Base-by-base conservation (phyloP, 1,140 invertebrate species). In the Euura lappo region DNA sequence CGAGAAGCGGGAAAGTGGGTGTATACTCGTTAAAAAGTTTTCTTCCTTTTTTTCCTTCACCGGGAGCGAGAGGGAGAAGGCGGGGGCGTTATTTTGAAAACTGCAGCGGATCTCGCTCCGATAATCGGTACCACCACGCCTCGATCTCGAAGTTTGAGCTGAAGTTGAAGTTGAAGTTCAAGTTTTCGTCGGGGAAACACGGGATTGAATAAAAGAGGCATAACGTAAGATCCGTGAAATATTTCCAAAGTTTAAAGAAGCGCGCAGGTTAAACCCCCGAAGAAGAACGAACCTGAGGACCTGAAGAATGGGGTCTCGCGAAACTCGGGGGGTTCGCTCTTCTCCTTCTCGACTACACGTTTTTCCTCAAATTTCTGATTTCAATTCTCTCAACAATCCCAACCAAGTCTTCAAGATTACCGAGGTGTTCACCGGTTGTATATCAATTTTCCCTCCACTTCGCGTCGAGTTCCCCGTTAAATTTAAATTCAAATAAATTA, bases 401-500 rank as follows among this genome's bases (percentile, higher is more conserved):
- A 10, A 10, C 8, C 60, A 64, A 10, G 28, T 28, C 28, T 28
- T 28, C 28, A 28, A 28, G 28, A 28, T 28, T 28, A 28, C 28
- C 28, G 28, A 28, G 28, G 28, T 28, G 28, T 28, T 28, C 28
- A 28, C 28, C 28, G 28, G 28, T 28, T 28, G 28, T 28, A 44
- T 68, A 68, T 68, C 66, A 68, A 68, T 68, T 68, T 60, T 60
- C 3, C 51, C 51, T 60, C 8, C 51, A 60, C 51, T 60, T n/a
- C 13, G 51, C 66, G 5, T 28, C 51, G 69, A 47, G 72, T 79
- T 78, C 76, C 76, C 80, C 76, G 76, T 81, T 80, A 79, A 82
- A 82, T 80, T 80, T 79, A 77, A 82, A 82, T 81, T 81, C 78
- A 68, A 74, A 77, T 81, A 78, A 81, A 81, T 80, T 80, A 80